These are phyloP conservation scores for Drepana falcataria DNA, from an alignment of 2,888 invertebrate species.

Conservation along the genomic window DNA sequence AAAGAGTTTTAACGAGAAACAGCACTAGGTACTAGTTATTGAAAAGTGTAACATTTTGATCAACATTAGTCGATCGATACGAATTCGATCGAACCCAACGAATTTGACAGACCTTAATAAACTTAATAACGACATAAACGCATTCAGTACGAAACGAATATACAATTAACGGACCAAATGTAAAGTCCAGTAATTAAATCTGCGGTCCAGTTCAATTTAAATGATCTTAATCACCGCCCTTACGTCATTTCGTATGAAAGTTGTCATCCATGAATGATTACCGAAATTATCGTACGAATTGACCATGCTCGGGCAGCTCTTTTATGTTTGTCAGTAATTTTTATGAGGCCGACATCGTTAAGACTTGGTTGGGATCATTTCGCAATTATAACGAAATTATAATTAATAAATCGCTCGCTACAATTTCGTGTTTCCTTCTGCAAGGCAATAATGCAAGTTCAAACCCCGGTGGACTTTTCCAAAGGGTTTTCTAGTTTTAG, in stretches of 20 bases:
- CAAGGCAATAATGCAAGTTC: too few relatives aligned
- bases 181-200: neutral
- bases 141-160: neutral
- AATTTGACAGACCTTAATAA: too few relatives aligned
- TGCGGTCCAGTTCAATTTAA: neutral
- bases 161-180: neutral
- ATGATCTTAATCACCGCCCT: constrained; percentile 12
- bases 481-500: too few relatives aligned
- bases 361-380: constrained; percentile 26
- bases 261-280: constrained; percentile 42
- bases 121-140: too few relatives aligned
- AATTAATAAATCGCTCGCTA: too few relatives aligned
- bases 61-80: too few relatives aligned
- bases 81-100: too few relatives aligned
- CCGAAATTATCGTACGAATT: constrained; percentile 14
- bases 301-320: constrained; percentile 4
- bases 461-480: too few relatives aligned
- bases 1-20: too few relatives aligned
- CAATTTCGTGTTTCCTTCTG: too few relatives aligned
- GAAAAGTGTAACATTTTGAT: too few relatives aligned
- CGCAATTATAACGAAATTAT: neutral
- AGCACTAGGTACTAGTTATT: too few relatives aligned
- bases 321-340: constrained; percentile 4
- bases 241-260: constrained; percentile 43
- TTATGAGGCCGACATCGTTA: constrained; percentile 37